phyloP scores from a whole-genome alignment of 2,113 vertebrate species.

The Nyctereutes procyonoides region DNA sequence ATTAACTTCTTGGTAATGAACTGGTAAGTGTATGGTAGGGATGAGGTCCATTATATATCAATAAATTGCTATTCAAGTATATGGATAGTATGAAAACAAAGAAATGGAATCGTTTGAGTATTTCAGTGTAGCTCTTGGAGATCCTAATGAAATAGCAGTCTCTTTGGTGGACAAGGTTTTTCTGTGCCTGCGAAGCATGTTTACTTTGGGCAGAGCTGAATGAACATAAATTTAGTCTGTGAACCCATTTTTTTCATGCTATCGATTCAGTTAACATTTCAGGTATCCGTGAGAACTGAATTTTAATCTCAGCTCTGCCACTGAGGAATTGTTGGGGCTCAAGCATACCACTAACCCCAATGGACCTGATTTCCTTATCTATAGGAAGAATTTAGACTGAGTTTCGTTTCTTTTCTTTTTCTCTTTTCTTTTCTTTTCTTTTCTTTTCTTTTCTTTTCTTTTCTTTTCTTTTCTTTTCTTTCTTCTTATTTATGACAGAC shows the following conservation, averaged over 20 bases:
- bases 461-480: accelerated
- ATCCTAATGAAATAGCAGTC: not conserved
- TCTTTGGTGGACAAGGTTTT: not conserved
- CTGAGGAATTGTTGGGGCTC: not conserved
- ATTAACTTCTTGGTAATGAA: not conserved
- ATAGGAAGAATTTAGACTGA: not conserved
- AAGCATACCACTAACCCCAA: not conserved
- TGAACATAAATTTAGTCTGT: not conserved
- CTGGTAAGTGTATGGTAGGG: not conserved
- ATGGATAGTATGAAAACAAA: not conserved
- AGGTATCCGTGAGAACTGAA: not conserved
- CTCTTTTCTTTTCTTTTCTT: too few species aligned
- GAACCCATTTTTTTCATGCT: not conserved
- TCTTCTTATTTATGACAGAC: too few species aligned
- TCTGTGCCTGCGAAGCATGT: not conserved
- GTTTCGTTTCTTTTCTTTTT: too few species aligned
- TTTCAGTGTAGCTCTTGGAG: not conserved
- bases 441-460: too few species aligned
- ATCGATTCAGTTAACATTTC: not conserved
- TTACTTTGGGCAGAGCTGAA: not conserved
- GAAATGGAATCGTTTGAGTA: not conserved
- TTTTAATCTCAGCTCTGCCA: not conserved
- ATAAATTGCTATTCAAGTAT: not conserved
- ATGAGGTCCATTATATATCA: not conserved
- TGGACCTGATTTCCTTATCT: not conserved